phyloP scores from a whole-genome alignment of 2,888 invertebrate species.

The Cremastinae sp. region DNA sequence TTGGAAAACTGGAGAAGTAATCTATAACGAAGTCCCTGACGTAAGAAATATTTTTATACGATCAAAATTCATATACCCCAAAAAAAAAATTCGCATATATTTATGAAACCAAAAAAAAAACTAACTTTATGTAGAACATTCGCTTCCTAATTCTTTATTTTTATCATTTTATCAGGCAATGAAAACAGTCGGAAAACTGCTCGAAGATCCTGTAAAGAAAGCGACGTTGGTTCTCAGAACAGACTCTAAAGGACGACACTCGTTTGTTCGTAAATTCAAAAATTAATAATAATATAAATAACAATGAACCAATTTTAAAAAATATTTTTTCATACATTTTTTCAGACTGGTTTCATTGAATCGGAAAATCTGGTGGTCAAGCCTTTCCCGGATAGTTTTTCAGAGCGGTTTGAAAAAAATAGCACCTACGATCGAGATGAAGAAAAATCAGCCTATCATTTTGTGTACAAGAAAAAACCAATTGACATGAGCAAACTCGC shows the following conservation, averaged over 20 bases:
- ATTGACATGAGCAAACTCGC: constrained; percentile 1
- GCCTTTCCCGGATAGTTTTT: constrained; percentile 26
- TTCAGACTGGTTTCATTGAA: constrained; percentile 33
- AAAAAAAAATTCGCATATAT: no score
- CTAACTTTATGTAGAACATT: not conserved
- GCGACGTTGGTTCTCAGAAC: constrained; percentile 31
- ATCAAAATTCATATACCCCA: no score
- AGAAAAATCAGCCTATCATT: constrained; percentile 33
- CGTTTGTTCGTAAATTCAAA: constrained; percentile 5
- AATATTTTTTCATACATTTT: not conserved
- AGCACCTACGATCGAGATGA: not conserved
- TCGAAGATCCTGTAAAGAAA: constrained; percentile 23
- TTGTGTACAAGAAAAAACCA: constrained; percentile 23
- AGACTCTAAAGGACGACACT: constrained; percentile 24
- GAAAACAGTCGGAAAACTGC: constrained; percentile 10
- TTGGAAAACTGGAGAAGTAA: not conserved
- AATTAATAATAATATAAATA: no score
- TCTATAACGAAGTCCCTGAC: constrained; percentile 17
- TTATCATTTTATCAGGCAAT: constrained; percentile 29
- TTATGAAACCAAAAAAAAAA: no score
- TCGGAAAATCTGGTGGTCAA: constrained; percentile 28
- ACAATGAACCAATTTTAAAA: no score
- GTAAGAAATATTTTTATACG: constrained; percentile 17
- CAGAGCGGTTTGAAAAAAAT: constrained; percentile 2
- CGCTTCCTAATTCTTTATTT: not conserved